Conservation (phyloP, 2,113 vertebrate species). For the Pionites leucogaster region DNA sequence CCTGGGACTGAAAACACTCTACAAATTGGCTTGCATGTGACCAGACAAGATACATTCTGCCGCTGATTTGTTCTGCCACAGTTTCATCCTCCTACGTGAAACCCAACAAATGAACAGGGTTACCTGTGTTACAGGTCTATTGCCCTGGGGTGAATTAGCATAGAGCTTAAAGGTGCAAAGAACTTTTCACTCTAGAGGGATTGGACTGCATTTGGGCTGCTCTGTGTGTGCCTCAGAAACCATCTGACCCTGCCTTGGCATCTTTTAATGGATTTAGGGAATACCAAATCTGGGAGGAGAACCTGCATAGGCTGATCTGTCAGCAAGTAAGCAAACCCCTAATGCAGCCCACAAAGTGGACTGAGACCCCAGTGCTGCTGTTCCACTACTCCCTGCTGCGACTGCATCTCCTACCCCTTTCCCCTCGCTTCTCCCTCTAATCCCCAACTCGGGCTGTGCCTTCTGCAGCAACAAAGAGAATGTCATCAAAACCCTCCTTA, state of each 20-base stretch:
- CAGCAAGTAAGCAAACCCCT: not conserved
- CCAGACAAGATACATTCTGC: not conserved
- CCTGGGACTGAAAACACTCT: not conserved
- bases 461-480: conserved; percentile 8
- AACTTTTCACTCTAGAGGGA: not conserved
- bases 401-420: not conserved
- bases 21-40: not conserved
- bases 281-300: not conserved
- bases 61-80: not conserved
- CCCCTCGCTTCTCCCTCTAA: not conserved
- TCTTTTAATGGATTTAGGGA: not conserved
- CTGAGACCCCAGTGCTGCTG: not conserved
- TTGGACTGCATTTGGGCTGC: not conserved
- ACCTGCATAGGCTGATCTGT: not conserved
- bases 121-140: not conserved
- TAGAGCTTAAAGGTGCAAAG: not conserved
- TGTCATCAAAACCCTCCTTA: not conserved
- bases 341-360: not conserved
- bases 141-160: not conserved
- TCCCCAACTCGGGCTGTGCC: not conserved
- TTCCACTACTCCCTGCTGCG: accelerated
- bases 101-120: not conserved
- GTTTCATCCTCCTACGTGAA: not conserved
- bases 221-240: not conserved
- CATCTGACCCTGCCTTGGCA: not conserved